Conservation (phyloP, 2,888 invertebrate genomes). For the Rotaria magnacalcarata region DNA sequence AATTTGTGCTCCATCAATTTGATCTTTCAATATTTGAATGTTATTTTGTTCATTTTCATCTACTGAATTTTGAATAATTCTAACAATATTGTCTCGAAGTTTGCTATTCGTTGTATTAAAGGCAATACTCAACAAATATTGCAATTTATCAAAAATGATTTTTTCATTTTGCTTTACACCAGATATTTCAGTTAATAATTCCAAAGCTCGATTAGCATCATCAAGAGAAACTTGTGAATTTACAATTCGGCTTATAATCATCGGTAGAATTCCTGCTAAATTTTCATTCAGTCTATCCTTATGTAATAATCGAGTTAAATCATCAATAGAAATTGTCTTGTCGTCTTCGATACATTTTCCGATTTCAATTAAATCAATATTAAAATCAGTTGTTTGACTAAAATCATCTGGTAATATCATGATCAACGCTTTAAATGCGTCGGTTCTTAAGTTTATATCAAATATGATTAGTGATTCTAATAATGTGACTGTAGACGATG, state of each 20-base stretch:
- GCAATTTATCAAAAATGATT: background rate
- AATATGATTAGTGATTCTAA: background rate
- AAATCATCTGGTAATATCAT: background rate
- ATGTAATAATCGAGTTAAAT: background rate
- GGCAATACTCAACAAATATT: background rate
- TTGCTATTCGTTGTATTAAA: background rate
- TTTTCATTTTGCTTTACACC: too few species aligned
- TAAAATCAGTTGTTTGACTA: background rate
- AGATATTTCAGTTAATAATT: too few species aligned
- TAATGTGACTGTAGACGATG: background rate
- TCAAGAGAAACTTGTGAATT: background rate
- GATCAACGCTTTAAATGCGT: background rate
- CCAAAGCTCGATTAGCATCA: too few species aligned
- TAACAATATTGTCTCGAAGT: background rate
- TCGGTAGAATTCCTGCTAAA: background rate
- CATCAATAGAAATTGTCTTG: background rate
- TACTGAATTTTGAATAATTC: constrained; percentile 9
- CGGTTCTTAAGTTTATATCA: background rate
- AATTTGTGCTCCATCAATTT: too few species aligned
- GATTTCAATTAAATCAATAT: background rate
- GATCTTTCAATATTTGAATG: background rate
- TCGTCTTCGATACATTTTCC: background rate
- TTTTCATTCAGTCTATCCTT: background rate
- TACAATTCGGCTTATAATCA: background rate
- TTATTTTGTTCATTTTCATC: background rate